Evolutionary conservation across 2,888 invertebrate species (phyloP).

Genomic region (Papilio gigon): DNA sequence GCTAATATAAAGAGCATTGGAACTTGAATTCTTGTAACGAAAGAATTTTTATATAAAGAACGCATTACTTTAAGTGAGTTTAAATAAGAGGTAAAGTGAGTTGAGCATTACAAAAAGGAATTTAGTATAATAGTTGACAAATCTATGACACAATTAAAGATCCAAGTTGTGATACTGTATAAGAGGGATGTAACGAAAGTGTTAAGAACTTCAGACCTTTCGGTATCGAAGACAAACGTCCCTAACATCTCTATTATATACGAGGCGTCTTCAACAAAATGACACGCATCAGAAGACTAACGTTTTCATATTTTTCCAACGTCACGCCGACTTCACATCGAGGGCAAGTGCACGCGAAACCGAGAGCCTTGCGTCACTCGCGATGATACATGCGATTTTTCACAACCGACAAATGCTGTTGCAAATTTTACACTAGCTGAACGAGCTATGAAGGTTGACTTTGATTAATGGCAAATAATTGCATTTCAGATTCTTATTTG

Average conservation of each 20-base stretch:
- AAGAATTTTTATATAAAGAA: not conserved
- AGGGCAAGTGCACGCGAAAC: slow-evolving; percentile 81
- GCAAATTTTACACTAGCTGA: slow-evolving; percentile 51
- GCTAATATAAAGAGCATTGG: not conserved
- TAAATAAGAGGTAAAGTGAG: no score
- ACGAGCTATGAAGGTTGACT: slow-evolving; percentile 35
- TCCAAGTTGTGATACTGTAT: no score
- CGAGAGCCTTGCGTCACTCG: slow-evolving; percentile 75
- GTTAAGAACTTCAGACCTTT: no score
- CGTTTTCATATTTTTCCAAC: slow-evolving; percentile 75
- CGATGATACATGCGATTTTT: slow-evolving; percentile 65
- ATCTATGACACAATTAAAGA: not conserved
- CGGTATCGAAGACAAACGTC: no score
- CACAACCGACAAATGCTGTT: slow-evolving; percentile 57
- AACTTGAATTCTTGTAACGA: not conserved
- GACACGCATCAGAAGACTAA: slow-evolving; percentile 63
- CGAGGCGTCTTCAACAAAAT: slow-evolving; percentile 50
- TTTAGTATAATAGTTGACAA: not conserved
- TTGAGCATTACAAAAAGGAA: not conserved
- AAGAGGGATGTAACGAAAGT: no score
- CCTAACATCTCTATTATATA: not conserved
- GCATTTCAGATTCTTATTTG: slow-evolving; percentile 9
- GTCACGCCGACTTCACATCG: slow-evolving; percentile 75
- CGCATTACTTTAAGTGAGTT: no score
- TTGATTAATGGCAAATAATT: slow-evolving; percentile 31